Evolutionary conservation across 2,797 vertebrate genomes (phyloP), one percentile per base, ranked within the genome.

Genomic region (Phalanger gymnotis): DNA sequence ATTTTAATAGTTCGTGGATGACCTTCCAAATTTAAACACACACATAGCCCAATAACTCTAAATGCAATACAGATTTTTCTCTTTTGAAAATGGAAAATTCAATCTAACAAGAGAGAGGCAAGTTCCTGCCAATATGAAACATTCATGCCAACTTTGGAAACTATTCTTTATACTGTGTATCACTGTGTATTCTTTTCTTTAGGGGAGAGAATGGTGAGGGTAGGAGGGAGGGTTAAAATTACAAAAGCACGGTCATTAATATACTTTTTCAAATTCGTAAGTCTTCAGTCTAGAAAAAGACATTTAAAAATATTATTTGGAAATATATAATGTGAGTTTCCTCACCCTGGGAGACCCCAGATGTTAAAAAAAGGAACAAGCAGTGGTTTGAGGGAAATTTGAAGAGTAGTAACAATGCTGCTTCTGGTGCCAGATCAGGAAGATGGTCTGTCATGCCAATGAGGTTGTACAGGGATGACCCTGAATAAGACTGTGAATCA

Each of bases 51-150:
- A 81, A 92, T 90, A 95, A 90, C 27, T 40, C 89, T 54, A 97
- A 97, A 96, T 94, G 92, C 53, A 93, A 66, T 93, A 90, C 89
- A 97, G 92, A 97, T 96, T 97, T 73, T 97, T 96, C 90, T 97
- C 12, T 47, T 96, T 95, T 94, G 94, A 97, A 95, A 96, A 92
- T 97, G 94, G 94, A 96, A 97, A 96, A 97, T 93, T 92, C 93
- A 92, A 92, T 97, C 97, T 2, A 53, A 92, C 95, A 95, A 94
- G 66, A 94, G 53, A 97, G 90, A 40, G 91, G 58, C 56, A 96
- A 95, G 56, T 97, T 96, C 55, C 52, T 97, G 96, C 95, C 96
- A 97, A 66, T 92, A 90, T 73, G 54, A 97, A 97, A 90, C 95
- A 93, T 94, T 56, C 34, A 96, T 94, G 93, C 57, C 94, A 96